Evolutionary conservation across 2,113 vertebrate genomes (phyloP), one percentile per base, ranked within the genome.

Genomic region (Laticauda colubrina): DNA sequence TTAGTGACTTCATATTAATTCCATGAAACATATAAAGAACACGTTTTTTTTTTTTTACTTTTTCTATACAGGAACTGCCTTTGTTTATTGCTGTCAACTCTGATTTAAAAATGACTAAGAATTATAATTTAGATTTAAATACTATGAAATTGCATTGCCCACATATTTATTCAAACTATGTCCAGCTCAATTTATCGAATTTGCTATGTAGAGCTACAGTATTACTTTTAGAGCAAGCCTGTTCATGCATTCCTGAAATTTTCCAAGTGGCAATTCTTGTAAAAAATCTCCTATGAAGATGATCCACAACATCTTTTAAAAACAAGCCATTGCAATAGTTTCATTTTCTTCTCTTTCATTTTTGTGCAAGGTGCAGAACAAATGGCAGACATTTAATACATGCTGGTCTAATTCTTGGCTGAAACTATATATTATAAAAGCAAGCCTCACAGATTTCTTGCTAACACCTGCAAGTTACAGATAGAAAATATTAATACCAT

Each of bases 41-140:
- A 88, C 23, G 20, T 10, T 4, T 45, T 59, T 10, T 4, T 45
- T 59, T 45, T 45, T 94, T 89, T 9, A 56, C 23, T 14, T 93
- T 91, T 59, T 14, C 0, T 11, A 2, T 24, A 0, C 54, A 64
- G 59, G 92, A 90, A 34, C 89, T 93, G 57, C 34, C 14, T 81
- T 81, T 81, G 69, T 39, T 39, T 39, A 39, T 81, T 39, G 18
- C n/a, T 81, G 69, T 39, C n/a, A 75, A 39, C 5, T 75, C 15
- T 81, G 69, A 39, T 39, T 81, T 81, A 20, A 21, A 39, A 81
- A 21, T 39, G 3, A 39, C 56, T 92, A 88, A 92, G 89, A 92
- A 95, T 93, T 57, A 87, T 91, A 81, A 91, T 86, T 92, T 11
- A 39, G 4, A 56, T 53, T 45, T 92, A 87, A 95, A 39, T 59